Conservation (phyloP, 2,888 invertebrate species). For the Entomobrya proxima region DNA sequence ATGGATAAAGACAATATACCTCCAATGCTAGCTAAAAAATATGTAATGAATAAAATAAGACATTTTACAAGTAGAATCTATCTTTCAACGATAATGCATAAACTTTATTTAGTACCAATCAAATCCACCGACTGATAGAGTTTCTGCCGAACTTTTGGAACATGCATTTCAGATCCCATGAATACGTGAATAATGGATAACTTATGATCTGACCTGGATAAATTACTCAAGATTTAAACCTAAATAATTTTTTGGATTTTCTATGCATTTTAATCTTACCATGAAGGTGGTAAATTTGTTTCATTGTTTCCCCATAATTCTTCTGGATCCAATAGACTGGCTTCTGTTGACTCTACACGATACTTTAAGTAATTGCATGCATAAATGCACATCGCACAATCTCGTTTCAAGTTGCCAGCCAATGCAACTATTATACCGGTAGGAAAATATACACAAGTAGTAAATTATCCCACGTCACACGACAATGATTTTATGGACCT, state of each 20-base stretch:
- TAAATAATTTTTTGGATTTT: not conserved
- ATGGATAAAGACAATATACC: slow-evolving; percentile 46
- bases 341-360: slow-evolving; percentile 42
- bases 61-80: not conserved
- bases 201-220: slow-evolving; percentile 45
- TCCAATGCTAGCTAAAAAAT: slow-evolving; percentile 43
- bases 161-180: slow-evolving; percentile 57
- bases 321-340: slow-evolving; percentile 27
- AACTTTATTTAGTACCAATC: too few relatives aligned
- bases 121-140: slow-evolving; percentile 44
- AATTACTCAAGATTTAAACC: not conserved
- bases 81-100: not conserved
- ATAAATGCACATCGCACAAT: slow-evolving; percentile 40
- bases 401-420: slow-evolving; percentile 17
- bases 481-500: not conserved
- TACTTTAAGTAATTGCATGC: slow-evolving; percentile 61
- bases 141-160: slow-evolving; percentile 52
- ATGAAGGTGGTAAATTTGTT: slow-evolving; percentile 29
- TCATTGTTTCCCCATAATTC: slow-evolving; percentile 53
- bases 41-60: not conserved
- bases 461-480: not conserved
- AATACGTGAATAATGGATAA: slow-evolving; percentile 45
- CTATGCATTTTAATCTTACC: slow-evolving; percentile 18
- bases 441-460: not conserved
- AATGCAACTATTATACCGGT: not conserved